phyloP scores from a whole-genome alignment of 2,888 invertebrate species.

The Melinaea menophilus region DNA sequence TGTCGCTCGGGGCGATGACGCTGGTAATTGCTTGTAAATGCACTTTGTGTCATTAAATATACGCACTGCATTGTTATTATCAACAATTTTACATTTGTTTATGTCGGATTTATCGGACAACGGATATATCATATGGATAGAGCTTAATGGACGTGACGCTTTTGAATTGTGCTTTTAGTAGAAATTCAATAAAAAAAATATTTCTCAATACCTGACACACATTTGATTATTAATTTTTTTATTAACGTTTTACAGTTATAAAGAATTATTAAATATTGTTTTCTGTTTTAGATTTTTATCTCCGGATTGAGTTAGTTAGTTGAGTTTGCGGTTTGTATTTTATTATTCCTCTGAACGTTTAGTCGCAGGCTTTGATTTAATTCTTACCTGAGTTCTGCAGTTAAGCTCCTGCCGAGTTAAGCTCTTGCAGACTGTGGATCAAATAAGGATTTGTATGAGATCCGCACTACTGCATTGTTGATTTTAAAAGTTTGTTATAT shows the following conservation, averaged over 20 bases:
- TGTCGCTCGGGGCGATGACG: conserved; percentile 10
- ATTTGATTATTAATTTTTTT: too few species aligned
- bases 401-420: not conserved
- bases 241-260: too few species aligned
- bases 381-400: conserved; percentile 11
- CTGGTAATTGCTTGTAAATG: conserved; percentile 17
- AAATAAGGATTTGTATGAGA: conserved; percentile 18
- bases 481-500: too few species aligned
- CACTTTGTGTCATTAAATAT: not conserved
- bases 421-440: conserved; percentile 15
- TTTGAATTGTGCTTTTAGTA: too few species aligned
- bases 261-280: too few species aligned
- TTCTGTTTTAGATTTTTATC: not conserved
- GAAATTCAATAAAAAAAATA: too few species aligned
- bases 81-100: not conserved
- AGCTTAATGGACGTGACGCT: too few species aligned
- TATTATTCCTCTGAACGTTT: not conserved
- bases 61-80: not conserved
- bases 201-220: too few species aligned
- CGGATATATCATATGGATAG: not conserved
- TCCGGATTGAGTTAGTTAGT: too few species aligned
- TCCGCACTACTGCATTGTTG: conserved; percentile 12
- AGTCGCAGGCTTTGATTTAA: not conserved
- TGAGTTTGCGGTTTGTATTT: not conserved
- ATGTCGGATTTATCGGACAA: not conserved